Evolutionary conservation across 2,113 vertebrate genomes (phyloP).

Genomic region (Tragelaphus imberbis): DNA sequence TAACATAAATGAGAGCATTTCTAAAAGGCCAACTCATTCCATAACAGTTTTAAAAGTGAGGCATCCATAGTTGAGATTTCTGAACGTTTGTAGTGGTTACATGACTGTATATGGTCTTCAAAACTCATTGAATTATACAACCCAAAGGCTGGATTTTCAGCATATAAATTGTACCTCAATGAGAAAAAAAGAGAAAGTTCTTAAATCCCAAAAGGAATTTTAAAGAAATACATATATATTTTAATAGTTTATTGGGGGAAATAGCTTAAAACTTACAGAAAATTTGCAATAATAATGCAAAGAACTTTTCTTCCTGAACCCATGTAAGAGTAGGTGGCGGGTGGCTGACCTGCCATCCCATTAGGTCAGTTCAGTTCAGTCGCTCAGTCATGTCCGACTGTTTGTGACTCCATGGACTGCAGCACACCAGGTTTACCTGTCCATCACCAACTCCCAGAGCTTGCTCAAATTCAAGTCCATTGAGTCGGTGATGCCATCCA

Average conservation of each 20-base stretch:
- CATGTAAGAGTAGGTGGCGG: not conserved
- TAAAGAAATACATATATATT: not conserved
- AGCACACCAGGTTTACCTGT: not conserved
- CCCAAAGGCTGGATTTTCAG: not conserved
- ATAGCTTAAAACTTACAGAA: not conserved
- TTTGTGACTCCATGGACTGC: not conserved
- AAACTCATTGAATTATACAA: not conserved
- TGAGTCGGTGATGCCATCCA: not conserved
- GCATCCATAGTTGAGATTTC: not conserved
- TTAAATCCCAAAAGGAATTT: not conserved
- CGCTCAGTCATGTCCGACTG: fast-evolving
- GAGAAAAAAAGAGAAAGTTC: not conserved
- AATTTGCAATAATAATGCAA: not conserved
- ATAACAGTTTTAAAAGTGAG: not conserved
- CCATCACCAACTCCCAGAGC: not conserved
- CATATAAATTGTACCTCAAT: not conserved
- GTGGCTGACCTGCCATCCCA: not conserved
- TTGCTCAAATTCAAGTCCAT: not conserved
- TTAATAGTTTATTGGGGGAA: not conserved
- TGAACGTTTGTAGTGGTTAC: not conserved
- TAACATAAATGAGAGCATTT: not conserved
- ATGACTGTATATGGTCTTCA: not conserved
- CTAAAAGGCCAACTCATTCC: not conserved
- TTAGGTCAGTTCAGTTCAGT: not conserved
- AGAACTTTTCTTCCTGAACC: not conserved